These are phyloP conservation scores for Cinara cedri DNA, from an alignment of 2,888 invertebrate species.

Conservation along the genomic window DNA sequence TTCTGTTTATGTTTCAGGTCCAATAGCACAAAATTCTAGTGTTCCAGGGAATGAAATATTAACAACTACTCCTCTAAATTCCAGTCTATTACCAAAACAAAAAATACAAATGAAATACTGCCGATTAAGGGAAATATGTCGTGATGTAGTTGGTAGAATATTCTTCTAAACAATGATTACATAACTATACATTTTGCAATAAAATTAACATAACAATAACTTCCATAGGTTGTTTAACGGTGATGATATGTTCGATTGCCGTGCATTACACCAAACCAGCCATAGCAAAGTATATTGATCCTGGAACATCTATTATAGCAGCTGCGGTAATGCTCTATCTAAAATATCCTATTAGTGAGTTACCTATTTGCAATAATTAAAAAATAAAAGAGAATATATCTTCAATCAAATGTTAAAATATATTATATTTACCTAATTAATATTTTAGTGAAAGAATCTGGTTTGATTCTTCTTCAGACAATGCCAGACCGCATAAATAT, in stretches of 20 bases:
- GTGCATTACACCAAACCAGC: constrained; percentile 68
- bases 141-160: constrained; percentile 54
- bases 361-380: background rate
- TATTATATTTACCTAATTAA: too few species aligned
- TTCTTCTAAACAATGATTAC: background rate
- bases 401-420: too few species aligned
- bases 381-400: background rate
- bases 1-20: background rate
- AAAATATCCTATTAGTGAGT: constrained; percentile 83
- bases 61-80: background rate
- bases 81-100: constrained; percentile 11
- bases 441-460: constrained; percentile 83
- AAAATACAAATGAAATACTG: constrained; percentile 48
- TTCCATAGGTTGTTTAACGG: constrained; percentile 73
- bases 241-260: constrained; percentile 71
- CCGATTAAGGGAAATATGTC: constrained; percentile 34
- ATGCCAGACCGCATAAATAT: constrained; percentile 89
- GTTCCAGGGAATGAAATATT: constrained; percentile 3
- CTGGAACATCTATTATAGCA: constrained; percentile 77
- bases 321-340: constrained; percentile 73
- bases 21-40: background rate
- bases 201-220: constrained; percentile 33
- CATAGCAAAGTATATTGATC: constrained; percentile 76
- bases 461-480: constrained; percentile 86
- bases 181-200: background rate